Evolutionary conservation across 2,888 invertebrate genomes (phyloP), one percentile per base, ranked within the genome.

Genomic region (Drosophila subsilvestris): DNA sequence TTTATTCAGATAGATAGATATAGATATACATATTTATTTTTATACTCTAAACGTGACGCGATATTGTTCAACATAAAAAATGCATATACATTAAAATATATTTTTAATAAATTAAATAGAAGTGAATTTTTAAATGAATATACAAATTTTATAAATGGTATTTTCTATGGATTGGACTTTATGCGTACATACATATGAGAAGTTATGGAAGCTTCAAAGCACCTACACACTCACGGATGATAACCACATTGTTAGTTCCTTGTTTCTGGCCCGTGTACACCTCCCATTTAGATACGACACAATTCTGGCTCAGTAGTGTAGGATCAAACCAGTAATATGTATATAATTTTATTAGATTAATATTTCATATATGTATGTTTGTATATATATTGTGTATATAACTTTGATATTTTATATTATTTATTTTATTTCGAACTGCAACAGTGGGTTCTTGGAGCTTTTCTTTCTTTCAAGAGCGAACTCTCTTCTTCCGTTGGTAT

Each of bases 301-400:
- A 18, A n/a, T 50, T 63, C 43, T 45, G 18, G 22, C 10, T 57
- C 37, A 47, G 61, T 71, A 74, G 72, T 76, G 59, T 79, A 69
- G 81, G 79, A 86, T 81, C 89, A 86, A 86, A 86, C 85, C 76
- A 72, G 63, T 79, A 74, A 80, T 86, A 79, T 81, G 75, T 81
- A 67, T 79, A 76, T 83, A 61, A 77, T 62, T 63, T 54, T 73
- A 67, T 67, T 68, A 82, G 63, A 51, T 63, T 58, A 57, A 43
- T 66, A 80, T 61, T 51, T 49, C 45, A 53, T 56, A 63, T 73
- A 57, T 56, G 63, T 37, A 2, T 37, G 63, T 37, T 1, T 37
- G 1, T 37, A 76, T 72, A 77, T 68, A 69, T 73, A 59, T 42
- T 75, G 70, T 80, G 70, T 87, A 72, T 48, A 78, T 78, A 86